Evolutionary conservation across 2,113 vertebrate genomes (phyloP).

Genomic region (Sialia sialis): DNA sequence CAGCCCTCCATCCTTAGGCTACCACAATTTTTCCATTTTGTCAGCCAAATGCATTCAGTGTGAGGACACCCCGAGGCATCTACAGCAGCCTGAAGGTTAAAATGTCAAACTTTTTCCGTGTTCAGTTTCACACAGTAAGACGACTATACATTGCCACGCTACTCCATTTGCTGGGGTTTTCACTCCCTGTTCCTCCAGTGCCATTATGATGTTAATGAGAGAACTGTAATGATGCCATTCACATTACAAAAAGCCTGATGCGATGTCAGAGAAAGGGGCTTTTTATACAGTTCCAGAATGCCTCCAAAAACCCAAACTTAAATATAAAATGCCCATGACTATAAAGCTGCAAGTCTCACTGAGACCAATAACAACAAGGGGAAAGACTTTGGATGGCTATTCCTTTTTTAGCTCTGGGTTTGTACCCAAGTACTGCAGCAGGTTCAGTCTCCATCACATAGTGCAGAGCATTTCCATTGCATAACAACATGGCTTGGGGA

Average conservation of each 20-base stretch:
- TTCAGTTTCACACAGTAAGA: slow-evolving; percentile 1
- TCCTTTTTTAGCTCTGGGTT: neutral
- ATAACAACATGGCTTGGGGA: neutral
- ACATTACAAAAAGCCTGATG: slow-evolving; percentile 55
- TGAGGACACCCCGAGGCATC: slow-evolving; percentile 34
- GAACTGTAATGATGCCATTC: slow-evolving; percentile 67
- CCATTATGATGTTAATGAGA: slow-evolving; percentile 67
- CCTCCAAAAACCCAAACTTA: slow-evolving; percentile 46
- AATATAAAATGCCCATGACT: slow-evolving; percentile 36
- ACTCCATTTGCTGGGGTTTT: slow-evolving; percentile 51
- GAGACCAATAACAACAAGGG: neutral
- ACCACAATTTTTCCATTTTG: slow-evolving; percentile 34
- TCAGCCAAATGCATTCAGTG: slow-evolving; percentile 11
- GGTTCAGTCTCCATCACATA: neutral
- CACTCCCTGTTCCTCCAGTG: slow-evolving; percentile 44
- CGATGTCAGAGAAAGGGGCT: slow-evolving; percentile 53
- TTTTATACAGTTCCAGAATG: slow-evolving; percentile 55
- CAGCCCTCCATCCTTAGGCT: slow-evolving; percentile 46
- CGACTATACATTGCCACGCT: slow-evolving; percentile 11
- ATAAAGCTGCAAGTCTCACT: neutral
- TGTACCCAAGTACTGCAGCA: neutral
- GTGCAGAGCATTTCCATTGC: neutral
- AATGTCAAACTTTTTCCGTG: slow-evolving; percentile 28
- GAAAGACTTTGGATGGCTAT: neutral
- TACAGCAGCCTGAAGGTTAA: slow-evolving; percentile 51